Evolutionary conservation across 2,888 invertebrate species (phyloP).

Genomic region (Orthosia gothica): DNA sequence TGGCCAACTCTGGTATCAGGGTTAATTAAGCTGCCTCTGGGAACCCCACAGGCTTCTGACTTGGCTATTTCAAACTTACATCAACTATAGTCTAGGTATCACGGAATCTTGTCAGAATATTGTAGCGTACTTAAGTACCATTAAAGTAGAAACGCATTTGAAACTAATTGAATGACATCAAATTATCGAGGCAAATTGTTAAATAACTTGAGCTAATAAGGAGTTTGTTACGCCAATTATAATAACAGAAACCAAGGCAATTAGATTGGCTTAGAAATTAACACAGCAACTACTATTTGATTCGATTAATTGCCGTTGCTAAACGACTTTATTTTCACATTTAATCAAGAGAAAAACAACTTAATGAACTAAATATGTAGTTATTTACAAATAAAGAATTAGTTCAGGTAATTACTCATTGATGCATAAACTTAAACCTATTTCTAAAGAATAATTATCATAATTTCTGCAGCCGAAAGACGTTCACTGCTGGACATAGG

Average conservation of each 20-base stretch:
- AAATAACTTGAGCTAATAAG: not conserved
- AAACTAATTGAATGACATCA: not conserved
- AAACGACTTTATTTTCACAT: not conserved
- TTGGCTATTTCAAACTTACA: too few relatives aligned
- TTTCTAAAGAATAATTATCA: too few relatives aligned
- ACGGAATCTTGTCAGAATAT: not conserved
- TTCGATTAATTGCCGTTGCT: not conserved
- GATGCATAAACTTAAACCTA: too few relatives aligned
- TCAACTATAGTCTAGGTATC: too few relatives aligned
- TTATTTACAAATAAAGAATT: not conserved
- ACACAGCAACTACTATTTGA: not conserved
- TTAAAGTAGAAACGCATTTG: not conserved
- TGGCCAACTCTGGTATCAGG: too few relatives aligned
- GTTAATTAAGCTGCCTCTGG: too few relatives aligned
- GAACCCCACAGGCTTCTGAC: too few relatives aligned
- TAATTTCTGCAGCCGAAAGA: too few relatives aligned
- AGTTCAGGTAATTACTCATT: not conserved
- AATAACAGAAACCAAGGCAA: not conserved
- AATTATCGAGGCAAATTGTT: slow-evolving; percentile 4
- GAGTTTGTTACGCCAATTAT: not conserved
- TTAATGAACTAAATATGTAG: not conserved
- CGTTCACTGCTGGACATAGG: too few relatives aligned
- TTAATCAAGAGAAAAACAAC: not conserved
- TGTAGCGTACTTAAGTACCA: not conserved
- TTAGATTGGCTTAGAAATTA: not conserved